A percentile compares a stretch with the other conserved stretches of the same genome.
These are phyloP conservation scores for Drosophila arawakana DNA, from an alignment of 1,140 invertebrate genomes.

Conservation along the genomic window DNA sequence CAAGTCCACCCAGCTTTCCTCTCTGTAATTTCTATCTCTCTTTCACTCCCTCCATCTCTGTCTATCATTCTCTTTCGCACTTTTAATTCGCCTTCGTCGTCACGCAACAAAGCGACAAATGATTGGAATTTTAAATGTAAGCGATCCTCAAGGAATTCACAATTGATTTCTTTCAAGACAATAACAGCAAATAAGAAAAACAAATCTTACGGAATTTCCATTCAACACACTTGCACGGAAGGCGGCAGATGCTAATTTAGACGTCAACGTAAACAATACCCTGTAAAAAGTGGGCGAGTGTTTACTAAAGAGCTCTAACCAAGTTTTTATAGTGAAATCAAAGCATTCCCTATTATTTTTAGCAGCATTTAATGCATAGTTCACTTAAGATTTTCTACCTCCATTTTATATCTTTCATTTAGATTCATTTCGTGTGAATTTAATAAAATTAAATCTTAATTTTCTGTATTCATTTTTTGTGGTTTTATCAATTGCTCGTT, in stretches of 20 bases:
- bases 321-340: background rate
- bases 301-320: background rate
- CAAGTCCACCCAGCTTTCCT: conserved; percentile 21
- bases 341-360: too few species aligned
- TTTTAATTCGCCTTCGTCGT: conserved; percentile 31
- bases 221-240: conserved; percentile 24
- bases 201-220: conserved; percentile 57
- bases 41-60: background rate
- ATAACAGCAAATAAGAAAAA: conserved; percentile 25
- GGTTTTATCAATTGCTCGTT: background rate
- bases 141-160: conserved; percentile 49
- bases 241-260: conserved; percentile 38
- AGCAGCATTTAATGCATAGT: too few species aligned
- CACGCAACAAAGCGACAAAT: conserved; percentile 47
- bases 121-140: conserved; percentile 57
- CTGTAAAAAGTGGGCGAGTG: background rate
- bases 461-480: background rate
- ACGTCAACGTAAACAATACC: conserved; percentile 3
- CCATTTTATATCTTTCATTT: too few species aligned
- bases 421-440: too few species aligned
- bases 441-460: too few species aligned
- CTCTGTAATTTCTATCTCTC: background rate
- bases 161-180: conserved; percentile 48
- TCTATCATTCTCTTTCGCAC: background rate
- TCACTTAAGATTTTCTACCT: too few species aligned